Evolutionary conservation across 2,113 vertebrate species (phyloP).

Genomic region (Rhinolophus ferrumequinum): DNA sequence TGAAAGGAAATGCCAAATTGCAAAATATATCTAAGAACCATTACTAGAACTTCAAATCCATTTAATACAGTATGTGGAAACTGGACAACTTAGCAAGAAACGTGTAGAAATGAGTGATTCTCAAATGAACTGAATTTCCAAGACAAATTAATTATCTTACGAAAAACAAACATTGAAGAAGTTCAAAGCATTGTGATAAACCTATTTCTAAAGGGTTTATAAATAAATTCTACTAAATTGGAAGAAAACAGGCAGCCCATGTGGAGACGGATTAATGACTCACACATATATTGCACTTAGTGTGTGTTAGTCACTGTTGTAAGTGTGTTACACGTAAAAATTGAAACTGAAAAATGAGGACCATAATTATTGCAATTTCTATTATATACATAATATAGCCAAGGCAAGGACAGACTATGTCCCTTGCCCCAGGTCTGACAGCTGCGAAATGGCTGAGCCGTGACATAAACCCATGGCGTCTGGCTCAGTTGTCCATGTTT

Average conservation of each 20-base stretch:
- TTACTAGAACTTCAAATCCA: background rate
- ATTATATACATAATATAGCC: background rate
- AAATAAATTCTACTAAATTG: background rate
- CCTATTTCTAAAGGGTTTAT: background rate
- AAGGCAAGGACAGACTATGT: background rate
- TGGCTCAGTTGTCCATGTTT: background rate
- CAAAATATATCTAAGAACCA: background rate
- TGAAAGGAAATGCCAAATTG: conserved; percentile 28
- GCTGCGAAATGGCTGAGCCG: background rate
- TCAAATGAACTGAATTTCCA: background rate
- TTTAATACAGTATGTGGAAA: background rate
- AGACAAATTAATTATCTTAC: background rate
- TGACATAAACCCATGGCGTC: background rate
- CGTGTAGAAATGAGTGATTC: background rate
- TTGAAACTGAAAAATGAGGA: background rate
- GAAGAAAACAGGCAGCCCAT: background rate
- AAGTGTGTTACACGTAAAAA: background rate
- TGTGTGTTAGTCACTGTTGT: background rate
- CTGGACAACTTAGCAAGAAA: background rate
- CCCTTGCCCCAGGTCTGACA: background rate
- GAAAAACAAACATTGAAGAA: background rate
- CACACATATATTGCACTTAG: background rate
- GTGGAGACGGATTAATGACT: too few relatives aligned
- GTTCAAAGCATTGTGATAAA: background rate
- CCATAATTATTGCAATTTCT: background rate